Conservation (phyloP, 2,113 vertebrate species). For the Protomyctophum bolini region DNA sequence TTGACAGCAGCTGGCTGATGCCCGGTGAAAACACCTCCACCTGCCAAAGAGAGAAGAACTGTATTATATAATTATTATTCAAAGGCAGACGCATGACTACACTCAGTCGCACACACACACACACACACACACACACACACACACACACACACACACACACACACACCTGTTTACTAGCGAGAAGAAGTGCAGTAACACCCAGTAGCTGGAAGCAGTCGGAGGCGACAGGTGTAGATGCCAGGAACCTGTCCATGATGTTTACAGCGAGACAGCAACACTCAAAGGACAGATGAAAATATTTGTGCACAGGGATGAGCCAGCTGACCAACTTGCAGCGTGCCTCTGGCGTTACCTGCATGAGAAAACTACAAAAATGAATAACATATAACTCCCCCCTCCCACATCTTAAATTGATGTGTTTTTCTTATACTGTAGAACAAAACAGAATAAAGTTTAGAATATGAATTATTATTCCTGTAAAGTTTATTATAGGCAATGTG, state of each 20-base stretch:
- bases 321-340: slow-evolving; percentile 89
- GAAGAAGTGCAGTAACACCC: slow-evolving; percentile 89
- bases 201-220: slow-evolving; percentile 94
- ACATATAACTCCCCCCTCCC: too few relatives aligned
- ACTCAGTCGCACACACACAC: background rate
- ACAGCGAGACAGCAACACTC: slow-evolving; percentile 90
- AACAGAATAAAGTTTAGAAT: background rate
- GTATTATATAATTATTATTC: background rate
- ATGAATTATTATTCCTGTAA: too few relatives aligned
- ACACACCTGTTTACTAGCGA: slow-evolving; percentile 92
- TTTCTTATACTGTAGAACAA: accelerated
- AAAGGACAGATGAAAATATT: slow-evolving; percentile 86
- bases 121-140: background rate
- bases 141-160: slow-evolving; percentile 1
- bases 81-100: background rate
- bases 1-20: slow-evolving; percentile 85
- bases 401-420: too few relatives aligned
- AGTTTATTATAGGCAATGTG: too few relatives aligned
- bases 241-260: slow-evolving; percentile 92
- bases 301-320: slow-evolving; percentile 91
- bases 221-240: slow-evolving; percentile 87
- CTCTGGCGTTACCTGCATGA: slow-evolving; percentile 85
- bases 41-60: slow-evolving; percentile 63
- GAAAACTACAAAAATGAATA: background rate
- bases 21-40: slow-evolving; percentile 88